Percentiles rank a stretch among this genome's conserved stretches.
Evolutionary conservation across 2,797 vertebrate species (phyloP).

Genomic region (Eospalax fontanierii): DNA sequence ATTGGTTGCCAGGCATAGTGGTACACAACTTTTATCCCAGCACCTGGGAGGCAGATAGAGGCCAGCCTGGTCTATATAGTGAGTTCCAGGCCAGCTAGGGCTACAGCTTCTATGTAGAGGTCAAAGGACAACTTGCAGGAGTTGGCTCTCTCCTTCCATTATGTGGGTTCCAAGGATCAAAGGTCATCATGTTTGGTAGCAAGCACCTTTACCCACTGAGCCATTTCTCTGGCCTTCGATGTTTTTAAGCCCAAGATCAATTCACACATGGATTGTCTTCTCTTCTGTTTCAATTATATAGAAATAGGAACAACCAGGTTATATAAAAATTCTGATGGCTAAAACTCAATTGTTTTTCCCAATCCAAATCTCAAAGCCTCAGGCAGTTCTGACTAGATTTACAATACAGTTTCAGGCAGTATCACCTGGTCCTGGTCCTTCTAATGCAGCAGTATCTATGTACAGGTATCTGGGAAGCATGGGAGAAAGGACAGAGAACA

Average conservation of each 20-base stretch:
- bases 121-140: neutral
- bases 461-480: neutral
- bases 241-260: neutral
- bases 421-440: neutral
- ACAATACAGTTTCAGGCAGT: neutral
- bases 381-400: neutral
- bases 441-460: neutral
- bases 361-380: neutral
- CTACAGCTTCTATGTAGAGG: neutral
- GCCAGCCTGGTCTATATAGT: neutral
- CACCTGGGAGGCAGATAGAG: no score
- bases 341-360: neutral
- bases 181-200: neutral
- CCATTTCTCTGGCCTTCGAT: neutral
- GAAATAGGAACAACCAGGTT: conserved; percentile 10
- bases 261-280: neutral
- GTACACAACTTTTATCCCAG: no score
- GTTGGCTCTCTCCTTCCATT: neutral
- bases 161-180: neutral
- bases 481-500: neutral
- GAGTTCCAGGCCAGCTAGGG: neutral
- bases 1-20: neutral
- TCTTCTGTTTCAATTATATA: neutral
- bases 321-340: neutral
- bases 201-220: neutral